Percentiles rank a stretch among this genome's conserved stretches.
phyloP scores from a whole-genome alignment of 2,888 invertebrate genomes.

The Orchesella flavescens region DNA sequence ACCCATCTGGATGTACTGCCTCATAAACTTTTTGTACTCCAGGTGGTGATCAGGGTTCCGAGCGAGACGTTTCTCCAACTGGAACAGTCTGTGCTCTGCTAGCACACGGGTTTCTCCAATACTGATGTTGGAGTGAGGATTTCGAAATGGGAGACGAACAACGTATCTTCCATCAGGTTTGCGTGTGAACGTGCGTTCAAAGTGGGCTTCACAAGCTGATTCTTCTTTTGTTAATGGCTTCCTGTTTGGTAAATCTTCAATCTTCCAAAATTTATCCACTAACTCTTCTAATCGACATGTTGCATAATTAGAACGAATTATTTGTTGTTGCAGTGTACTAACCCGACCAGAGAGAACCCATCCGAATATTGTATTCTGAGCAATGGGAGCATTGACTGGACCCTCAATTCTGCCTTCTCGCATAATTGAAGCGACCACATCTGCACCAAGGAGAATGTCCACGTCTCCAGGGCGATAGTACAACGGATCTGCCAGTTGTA shows the following conservation, averaged over 20 bases:
- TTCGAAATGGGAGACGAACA: slow-evolving; percentile 26
- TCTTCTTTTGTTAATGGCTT: slow-evolving; percentile 4
- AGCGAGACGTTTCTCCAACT: slow-evolving; percentile 17
- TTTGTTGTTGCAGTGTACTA: background rate
- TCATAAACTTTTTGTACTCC: slow-evolving; percentile 50
- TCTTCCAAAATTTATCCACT: background rate
- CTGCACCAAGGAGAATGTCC: slow-evolving; percentile 36
- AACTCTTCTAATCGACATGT: background rate
- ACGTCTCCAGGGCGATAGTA: background rate
- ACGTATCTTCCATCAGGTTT: slow-evolving; percentile 13
- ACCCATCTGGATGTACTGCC: slow-evolving; percentile 32
- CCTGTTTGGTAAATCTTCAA: background rate
- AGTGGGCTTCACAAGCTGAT: background rate
- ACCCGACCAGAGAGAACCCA: slow-evolving; percentile 40
- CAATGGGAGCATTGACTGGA: background rate
- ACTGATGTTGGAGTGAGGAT: background rate
- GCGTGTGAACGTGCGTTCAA: background rate
- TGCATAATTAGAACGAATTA: background rate
- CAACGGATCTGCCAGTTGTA: background rate
- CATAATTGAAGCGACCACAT: background rate
- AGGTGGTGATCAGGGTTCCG: too few species aligned
- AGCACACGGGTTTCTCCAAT: background rate
- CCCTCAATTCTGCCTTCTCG: background rate
- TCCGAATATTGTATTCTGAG: slow-evolving; percentile 38
- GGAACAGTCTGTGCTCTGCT: background rate